Percentiles rank a stretch among this genome's conserved stretches.
These are phyloP conservation scores for Xanthostigma xanthostigma DNA, from an alignment of 2,888 invertebrate species.

Conservation along the genomic window DNA sequence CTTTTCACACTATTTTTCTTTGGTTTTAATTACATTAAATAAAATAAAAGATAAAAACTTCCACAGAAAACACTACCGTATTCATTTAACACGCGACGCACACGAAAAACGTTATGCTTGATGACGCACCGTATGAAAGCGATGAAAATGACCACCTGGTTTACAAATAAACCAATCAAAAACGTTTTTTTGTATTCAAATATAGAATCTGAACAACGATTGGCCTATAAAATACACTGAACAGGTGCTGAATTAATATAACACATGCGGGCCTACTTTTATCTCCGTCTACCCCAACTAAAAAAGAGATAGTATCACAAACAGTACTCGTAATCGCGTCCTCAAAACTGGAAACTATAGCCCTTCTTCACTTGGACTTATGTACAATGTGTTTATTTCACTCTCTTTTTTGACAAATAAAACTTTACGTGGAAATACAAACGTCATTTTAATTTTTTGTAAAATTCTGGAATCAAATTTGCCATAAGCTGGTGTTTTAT, in stretches of 20 bases:
- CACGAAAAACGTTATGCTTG: slow-evolving; percentile 4
- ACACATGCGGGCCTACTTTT: no score
- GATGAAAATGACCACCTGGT: background rate
- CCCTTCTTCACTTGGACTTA: no score
- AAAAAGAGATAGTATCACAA: no score
- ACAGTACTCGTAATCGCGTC: no score
- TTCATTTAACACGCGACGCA: background rate
- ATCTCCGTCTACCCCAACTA: no score
- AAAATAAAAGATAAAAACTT: background rate
- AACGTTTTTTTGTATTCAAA: background rate
- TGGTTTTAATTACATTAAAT: background rate
- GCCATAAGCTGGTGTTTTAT: background rate
- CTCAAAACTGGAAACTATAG: no score
- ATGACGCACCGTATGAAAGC: slow-evolving; percentile 1
- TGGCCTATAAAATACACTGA: background rate
- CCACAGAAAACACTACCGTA: background rate
- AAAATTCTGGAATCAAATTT: background rate
- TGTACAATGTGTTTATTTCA: no score
- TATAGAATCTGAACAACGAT: background rate
- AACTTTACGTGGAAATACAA: no score
- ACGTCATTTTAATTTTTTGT: no score
- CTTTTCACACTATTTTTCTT: background rate
- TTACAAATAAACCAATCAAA: background rate
- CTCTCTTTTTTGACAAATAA: no score
- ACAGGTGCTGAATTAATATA: no score